Evolutionary conservation across 1,140 invertebrate genomes (phyloP).

Genomic region (Drosophila ananassae): DNA sequence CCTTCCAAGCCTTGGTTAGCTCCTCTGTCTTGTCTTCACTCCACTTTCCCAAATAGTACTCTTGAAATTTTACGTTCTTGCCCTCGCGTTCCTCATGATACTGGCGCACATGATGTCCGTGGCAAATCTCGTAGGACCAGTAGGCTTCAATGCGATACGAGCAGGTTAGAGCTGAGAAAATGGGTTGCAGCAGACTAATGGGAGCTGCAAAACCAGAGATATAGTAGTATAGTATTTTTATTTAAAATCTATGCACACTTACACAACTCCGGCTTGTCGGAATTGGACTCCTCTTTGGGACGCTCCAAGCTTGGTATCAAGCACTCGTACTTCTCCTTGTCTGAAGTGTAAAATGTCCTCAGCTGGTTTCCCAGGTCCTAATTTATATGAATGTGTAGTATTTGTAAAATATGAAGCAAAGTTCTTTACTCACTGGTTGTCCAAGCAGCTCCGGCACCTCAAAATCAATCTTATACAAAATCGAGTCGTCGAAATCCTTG

Average conservation of each 20-base stretch:
- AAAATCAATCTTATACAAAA: conserved; percentile 93
- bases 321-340: conserved; percentile 91
- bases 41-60: conserved; percentile 92
- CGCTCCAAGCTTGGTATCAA: conserved; percentile 88
- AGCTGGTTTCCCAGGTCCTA: conserved; percentile 85
- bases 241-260: conserved; percentile 11
- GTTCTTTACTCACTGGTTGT: conserved; percentile 52
- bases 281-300: conserved; percentile 85
- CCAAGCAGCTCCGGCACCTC: conserved; percentile 85
- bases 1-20: conserved; percentile 83
- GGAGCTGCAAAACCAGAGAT: conserved; percentile 85
- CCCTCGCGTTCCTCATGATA: conserved; percentile 97
- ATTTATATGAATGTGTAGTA: not conserved
- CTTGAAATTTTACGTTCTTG: conserved; percentile 92
- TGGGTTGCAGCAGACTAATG: conserved; percentile 89
- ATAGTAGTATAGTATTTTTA: not conserved
- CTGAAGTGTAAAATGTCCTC: conserved; percentile 87
- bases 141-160: conserved; percentile 96
- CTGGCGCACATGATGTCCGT: conserved; percentile 94
- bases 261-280: conserved; percentile 88
- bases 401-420: not conserved
- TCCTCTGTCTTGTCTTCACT: conserved; percentile 87
- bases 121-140: conserved; percentile 99
- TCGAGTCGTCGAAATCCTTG: conserved; percentile 92
- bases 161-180: conserved; percentile 91